Conservation (phyloP, 1,140 invertebrate genomes). For the Drosophila ercepeae region DNA sequence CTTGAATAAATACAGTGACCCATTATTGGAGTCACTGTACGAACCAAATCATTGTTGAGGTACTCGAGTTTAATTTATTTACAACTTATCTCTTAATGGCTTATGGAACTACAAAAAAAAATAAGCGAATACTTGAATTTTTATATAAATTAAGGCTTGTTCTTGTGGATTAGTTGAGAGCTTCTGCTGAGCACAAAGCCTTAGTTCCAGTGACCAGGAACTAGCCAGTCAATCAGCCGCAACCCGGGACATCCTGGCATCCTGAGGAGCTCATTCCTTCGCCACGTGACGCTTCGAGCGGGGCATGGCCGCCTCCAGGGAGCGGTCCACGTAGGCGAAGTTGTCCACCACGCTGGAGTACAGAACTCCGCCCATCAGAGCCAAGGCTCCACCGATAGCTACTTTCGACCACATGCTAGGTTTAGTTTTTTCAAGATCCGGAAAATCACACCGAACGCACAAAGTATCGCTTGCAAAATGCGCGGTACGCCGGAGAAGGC, state of each 20-base stretch:
- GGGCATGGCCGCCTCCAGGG: conserved; percentile 65
- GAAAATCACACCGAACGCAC: conserved; percentile 7
- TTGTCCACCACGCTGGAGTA: conserved; percentile 60
- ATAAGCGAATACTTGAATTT: no score
- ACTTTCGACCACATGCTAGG: conserved; percentile 71
- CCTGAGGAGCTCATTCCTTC: conserved; percentile 25
- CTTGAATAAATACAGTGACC: no score
- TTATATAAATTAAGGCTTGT: conserved; percentile 26
- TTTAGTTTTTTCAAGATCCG: no score
- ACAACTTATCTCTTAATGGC: no score
- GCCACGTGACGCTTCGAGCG: conserved; percentile 34
- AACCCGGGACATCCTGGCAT: neutral
- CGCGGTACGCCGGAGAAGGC: conserved; percentile 47
- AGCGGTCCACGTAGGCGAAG: conserved; percentile 69
- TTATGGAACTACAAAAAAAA: no score
- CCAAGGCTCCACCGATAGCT: conserved; percentile 54
- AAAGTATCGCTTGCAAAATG: conserved; percentile 47
- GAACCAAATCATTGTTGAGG: neutral
- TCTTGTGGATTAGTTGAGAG: conserved; percentile 8
- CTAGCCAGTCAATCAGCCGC: neutral
- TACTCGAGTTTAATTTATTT: neutral
- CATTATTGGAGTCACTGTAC: no score
- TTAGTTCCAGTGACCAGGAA: neutral
- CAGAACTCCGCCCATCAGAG: conserved; percentile 57
- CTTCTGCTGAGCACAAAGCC: neutral